These are phyloP conservation scores for Phenganax subtilis DNA, from an alignment of 92 coral and sea anemone genomes.

Conservation along the genomic window DNA sequence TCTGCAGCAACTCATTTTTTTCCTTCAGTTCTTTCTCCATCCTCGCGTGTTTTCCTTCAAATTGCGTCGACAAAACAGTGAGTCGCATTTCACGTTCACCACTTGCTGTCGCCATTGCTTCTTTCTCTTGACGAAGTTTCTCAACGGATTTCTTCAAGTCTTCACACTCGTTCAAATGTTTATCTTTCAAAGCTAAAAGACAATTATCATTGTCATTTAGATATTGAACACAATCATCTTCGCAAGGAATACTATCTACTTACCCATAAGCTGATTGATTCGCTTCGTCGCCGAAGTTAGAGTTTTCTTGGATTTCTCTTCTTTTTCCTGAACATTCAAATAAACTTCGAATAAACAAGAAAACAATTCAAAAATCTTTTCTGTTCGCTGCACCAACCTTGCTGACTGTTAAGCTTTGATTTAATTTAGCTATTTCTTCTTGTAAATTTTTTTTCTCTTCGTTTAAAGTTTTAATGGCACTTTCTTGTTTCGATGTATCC, in stretches of 20 bases:
- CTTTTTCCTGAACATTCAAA: constrained; percentile 66
- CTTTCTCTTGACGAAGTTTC: constrained; percentile 60
- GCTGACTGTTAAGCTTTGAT: constrained; percentile 60
- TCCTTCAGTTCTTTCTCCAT: constrained; percentile 82
- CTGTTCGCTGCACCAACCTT: constrained; percentile 48
- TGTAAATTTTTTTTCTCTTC: constrained; percentile 60
- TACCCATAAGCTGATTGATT: constrained; percentile 75
- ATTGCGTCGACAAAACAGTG: constrained; percentile 68
- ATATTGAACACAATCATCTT: no score
- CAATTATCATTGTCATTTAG: not conserved
- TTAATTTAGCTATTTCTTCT: constrained; percentile 65
- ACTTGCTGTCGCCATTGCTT: constrained; percentile 48
- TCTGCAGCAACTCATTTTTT: constrained; percentile 42
- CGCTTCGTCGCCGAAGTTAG: constrained; percentile 68
- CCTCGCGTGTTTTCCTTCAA: constrained; percentile 65
- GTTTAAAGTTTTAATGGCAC: constrained; percentile 60
- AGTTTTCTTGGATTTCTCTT: constrained; percentile 79
- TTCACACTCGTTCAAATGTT: constrained; percentile 67
- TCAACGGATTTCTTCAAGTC: constrained; percentile 63
- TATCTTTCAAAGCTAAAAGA: constrained; percentile 59
- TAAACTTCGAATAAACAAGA: not conserved
- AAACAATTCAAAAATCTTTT: not conserved
- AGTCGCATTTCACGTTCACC: constrained; percentile 77
- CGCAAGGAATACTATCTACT: not conserved
- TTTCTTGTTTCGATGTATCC: constrained; percentile 49